phyloP scores from a whole-genome alignment of 92 coral and sea anemone species.

The Epizoanthus scotinus region DNA sequence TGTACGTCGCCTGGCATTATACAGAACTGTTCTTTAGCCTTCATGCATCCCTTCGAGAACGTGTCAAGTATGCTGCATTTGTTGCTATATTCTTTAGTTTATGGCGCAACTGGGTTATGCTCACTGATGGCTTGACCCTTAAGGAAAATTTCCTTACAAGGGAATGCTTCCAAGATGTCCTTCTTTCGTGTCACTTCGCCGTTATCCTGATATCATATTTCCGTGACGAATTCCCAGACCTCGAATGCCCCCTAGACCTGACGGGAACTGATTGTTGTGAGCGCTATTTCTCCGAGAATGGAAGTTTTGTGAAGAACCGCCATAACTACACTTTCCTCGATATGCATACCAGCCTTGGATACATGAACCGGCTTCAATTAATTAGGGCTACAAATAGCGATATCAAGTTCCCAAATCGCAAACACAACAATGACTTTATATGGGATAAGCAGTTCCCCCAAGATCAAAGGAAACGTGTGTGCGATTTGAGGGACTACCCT shows the following conservation, averaged over 20 bases:
- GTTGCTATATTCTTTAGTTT: slow-evolving; percentile 53
- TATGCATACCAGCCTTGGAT: slow-evolving; percentile 58
- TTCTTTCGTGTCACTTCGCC: slow-evolving; percentile 38
- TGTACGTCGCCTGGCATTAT: slow-evolving; percentile 61
- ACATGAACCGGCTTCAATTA: slow-evolving; percentile 58
- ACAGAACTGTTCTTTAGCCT: slow-evolving; percentile 63
- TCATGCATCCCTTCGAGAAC: slow-evolving; percentile 62
- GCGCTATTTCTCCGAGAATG: slow-evolving; percentile 56
- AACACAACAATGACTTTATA: too few relatives aligned
- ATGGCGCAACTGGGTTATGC: slow-evolving; percentile 61
- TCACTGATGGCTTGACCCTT: slow-evolving; percentile 31
- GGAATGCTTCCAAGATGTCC: slow-evolving; percentile 64
- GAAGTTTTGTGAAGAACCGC: slow-evolving; percentile 55
- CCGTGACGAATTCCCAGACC: slow-evolving; percentile 54
- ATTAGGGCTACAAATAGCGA: slow-evolving; percentile 47
- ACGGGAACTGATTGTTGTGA: slow-evolving; percentile 58
- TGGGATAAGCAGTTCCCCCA: slow-evolving; percentile 43
- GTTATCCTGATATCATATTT: background rate
- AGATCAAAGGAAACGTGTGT: slow-evolving; percentile 41
- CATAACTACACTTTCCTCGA: slow-evolving; percentile 64
- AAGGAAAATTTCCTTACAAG: slow-evolving; percentile 61
- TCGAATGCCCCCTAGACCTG: slow-evolving; percentile 59
- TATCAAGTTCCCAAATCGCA: slow-evolving; percentile 46
- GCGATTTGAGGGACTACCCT: too few relatives aligned
- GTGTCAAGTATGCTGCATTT: slow-evolving; percentile 58